These are phyloP conservation scores for Macrotus californicus DNA, from an alignment of 2,113 vertebrate species.

Conservation along the genomic window DNA sequence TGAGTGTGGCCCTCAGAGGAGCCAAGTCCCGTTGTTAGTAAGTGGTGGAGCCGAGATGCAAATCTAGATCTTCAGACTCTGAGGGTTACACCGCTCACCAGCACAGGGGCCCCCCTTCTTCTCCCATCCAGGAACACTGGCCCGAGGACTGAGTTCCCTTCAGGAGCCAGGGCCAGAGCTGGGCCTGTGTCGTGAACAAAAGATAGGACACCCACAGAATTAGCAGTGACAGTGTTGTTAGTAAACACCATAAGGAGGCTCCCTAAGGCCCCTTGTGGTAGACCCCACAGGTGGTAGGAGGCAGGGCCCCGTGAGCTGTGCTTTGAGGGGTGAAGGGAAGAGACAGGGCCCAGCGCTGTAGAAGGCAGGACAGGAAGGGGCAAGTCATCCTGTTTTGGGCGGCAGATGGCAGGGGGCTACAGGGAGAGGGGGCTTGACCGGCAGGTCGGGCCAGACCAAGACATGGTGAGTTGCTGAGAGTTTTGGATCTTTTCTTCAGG, in stretches of 20 bases:
- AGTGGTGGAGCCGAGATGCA: neutral
- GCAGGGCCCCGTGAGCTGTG: neutral
- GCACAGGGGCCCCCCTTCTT: neutral
- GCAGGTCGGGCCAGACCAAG: neutral
- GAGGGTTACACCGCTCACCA: no score
- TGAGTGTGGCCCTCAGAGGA: neutral
- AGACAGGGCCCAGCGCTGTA: neutral
- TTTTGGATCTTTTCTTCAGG: neutral
- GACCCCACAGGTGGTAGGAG: neutral
- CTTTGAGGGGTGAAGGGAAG: no score
- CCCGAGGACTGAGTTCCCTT: neutral
- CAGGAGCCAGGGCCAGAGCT: neutral
- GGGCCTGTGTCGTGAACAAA: neutral
- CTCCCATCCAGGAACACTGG: neutral
- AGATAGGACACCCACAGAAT: neutral
- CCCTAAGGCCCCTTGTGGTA: neutral
- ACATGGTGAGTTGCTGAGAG: neutral
- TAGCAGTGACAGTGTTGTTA: accelerated
- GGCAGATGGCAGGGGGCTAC: neutral
- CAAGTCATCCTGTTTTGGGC: neutral
- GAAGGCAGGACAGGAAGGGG: neutral
- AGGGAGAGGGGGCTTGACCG: neutral
- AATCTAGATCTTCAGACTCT: neutral
- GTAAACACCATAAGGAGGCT: neutral
- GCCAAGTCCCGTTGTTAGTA: neutral